These are phyloP conservation scores for Latrodectus geometricus DNA, from an alignment of 1,140 invertebrate species.

Conservation along the genomic window DNA sequence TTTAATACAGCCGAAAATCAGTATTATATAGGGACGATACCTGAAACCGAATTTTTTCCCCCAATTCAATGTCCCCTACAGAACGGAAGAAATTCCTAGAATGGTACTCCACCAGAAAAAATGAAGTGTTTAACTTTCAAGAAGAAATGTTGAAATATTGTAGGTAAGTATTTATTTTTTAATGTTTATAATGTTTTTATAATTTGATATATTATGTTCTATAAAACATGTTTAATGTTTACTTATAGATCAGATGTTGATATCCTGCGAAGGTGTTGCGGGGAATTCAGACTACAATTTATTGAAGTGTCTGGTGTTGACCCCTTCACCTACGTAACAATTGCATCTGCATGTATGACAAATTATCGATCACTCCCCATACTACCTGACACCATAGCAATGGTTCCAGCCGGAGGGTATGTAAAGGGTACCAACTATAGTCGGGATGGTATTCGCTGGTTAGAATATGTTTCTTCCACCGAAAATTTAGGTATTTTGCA, in stretches of 20 bases:
- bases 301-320: too few relatives aligned
- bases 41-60: too few relatives aligned
- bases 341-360: neutral
- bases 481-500: neutral
- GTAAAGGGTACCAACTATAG: neutral
- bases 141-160: neutral
- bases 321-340: neutral
- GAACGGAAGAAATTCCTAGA: too few relatives aligned
- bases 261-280: too few relatives aligned
- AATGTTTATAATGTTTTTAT: neutral
- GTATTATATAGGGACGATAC: too few relatives aligned
- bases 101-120: too few relatives aligned
- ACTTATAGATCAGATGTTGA: neutral
- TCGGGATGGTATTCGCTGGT: neutral
- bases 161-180: too few relatives aligned
- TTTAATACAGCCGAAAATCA: too few relatives aligned
- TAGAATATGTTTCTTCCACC: neutral
- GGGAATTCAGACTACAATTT: too few relatives aligned
- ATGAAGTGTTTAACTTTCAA: conserved; percentile 5
- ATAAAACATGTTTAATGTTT: neutral
- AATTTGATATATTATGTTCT: neutral
- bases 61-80: too few relatives aligned
- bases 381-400: neutral
- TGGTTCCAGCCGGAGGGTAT: neutral
- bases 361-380: neutral